A percentile compares a stretch with the other conserved stretches of the same genome.
Conservation (phyloP, 23 tunicate genomes). For the Botrylloides violaceus region DNA sequence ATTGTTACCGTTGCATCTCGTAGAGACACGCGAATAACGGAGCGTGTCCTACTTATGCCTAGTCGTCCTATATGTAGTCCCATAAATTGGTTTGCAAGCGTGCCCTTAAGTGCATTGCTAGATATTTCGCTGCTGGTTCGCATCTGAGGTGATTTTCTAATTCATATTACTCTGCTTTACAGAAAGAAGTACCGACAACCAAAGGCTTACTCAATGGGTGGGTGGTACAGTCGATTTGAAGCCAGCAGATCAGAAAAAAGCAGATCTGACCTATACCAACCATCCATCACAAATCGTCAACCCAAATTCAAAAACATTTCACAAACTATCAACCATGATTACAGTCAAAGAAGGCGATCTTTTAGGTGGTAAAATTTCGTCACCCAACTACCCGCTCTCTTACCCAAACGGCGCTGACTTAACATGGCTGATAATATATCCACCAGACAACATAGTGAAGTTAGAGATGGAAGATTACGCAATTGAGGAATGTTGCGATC, state of each 20-base stretch:
- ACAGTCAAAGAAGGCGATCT: not conserved
- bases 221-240: constrained; percentile 1
- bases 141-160: too few relatives aligned
- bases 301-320: not conserved
- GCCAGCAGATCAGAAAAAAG: not conserved
- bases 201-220: not conserved
- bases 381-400: constrained; percentile 40
- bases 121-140: too few relatives aligned
- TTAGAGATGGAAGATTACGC: not conserved
- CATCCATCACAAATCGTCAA: not conserved
- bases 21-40: too few relatives aligned
- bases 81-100: too few relatives aligned
- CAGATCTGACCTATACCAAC: constrained; percentile 2
- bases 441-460: not conserved
- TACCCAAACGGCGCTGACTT: constrained; percentile 47
- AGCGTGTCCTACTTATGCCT: too few relatives aligned
- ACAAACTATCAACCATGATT: constrained; percentile 12
- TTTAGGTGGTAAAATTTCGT: constrained; percentile 21
- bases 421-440: constrained; percentile 18
- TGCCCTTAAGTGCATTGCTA: too few relatives aligned
- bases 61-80: too few relatives aligned
- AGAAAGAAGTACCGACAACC: constrained; percentile 12
- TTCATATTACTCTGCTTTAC: too few relatives aligned
- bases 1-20: too few relatives aligned
- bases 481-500: constrained; percentile 6